Percentiles rank a stretch among this genome's conserved stretches.
Conservation (phyloP, 2,797 vertebrate species). For the Fringilla coelebs region DNA sequence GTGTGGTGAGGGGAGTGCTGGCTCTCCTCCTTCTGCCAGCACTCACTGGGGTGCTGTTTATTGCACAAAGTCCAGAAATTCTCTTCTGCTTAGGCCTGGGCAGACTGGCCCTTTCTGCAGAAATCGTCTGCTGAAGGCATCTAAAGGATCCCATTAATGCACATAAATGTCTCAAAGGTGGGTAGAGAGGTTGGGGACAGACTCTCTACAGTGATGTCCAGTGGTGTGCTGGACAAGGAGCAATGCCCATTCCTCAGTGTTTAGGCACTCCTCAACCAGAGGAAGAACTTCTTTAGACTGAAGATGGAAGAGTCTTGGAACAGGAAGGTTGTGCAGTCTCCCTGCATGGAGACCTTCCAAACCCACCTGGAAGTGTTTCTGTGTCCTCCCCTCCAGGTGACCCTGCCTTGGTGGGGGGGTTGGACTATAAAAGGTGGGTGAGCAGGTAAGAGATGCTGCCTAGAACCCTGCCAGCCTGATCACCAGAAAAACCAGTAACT, state of each 20-base stretch:
- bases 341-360: background rate
- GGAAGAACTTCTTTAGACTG: background rate
- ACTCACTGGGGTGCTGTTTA: background rate
- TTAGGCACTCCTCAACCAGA: no score
- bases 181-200: background rate
- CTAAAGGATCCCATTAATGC: background rate
- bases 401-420: background rate
- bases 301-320: background rate
- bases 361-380: background rate
- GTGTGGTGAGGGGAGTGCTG: background rate
- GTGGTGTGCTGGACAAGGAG: background rate
- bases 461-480: background rate
- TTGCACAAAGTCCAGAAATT: background rate
- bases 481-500: background rate
- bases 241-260: no score
- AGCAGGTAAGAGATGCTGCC: background rate
- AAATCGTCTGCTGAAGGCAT: fast-evolving
- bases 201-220: background rate
- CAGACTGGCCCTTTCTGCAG: background rate
- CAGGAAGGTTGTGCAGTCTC: background rate
- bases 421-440: background rate
- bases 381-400: background rate
- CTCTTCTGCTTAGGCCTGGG: background rate
- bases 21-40: background rate
- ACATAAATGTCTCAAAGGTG: background rate